Evolutionary conservation across 2,888 invertebrate species (phyloP).

Genomic region (Osmoderma eremita): DNA sequence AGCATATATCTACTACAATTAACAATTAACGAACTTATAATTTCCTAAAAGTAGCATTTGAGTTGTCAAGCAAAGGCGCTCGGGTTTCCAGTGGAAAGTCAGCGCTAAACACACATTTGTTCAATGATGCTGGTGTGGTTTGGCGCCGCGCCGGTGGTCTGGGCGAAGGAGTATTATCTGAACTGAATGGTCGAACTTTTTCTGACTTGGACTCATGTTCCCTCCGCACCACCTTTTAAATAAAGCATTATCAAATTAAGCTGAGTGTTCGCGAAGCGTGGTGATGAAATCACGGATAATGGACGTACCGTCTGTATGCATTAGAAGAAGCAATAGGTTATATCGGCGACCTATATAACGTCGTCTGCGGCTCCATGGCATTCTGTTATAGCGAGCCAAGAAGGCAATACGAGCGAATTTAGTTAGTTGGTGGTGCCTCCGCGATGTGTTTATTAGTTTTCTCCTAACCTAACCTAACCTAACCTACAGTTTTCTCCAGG

Average conservation of each 20-base stretch:
- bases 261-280: conserved; percentile 33
- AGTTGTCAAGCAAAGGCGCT: conserved; percentile 16
- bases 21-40: conserved; percentile 24
- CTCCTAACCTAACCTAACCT: no score
- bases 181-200: conserved; percentile 25
- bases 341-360: no score
- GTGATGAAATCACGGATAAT: conserved; percentile 32
- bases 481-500: no score
- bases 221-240: conserved; percentile 27
- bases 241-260: conserved; percentile 35
- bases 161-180: conserved; percentile 22
- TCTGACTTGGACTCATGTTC: conserved; percentile 17
- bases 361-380: no score
- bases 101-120: conserved; percentile 25
- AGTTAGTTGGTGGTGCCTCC: no score
- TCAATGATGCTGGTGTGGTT: not conserved
- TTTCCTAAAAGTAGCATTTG: conserved; percentile 17
- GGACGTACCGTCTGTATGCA: conserved; percentile 19
- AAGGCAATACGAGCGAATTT: no score
- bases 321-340: no score
- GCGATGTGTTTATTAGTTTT: no score
- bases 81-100: conserved; percentile 9
- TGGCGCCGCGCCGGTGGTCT: not conserved
- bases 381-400: no score
- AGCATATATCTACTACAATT: no score